Evolutionary conservation across 2,888 invertebrate species (phyloP), one percentile per base, ranked within the genome.

Genomic region (Vesta saturnalis): DNA sequence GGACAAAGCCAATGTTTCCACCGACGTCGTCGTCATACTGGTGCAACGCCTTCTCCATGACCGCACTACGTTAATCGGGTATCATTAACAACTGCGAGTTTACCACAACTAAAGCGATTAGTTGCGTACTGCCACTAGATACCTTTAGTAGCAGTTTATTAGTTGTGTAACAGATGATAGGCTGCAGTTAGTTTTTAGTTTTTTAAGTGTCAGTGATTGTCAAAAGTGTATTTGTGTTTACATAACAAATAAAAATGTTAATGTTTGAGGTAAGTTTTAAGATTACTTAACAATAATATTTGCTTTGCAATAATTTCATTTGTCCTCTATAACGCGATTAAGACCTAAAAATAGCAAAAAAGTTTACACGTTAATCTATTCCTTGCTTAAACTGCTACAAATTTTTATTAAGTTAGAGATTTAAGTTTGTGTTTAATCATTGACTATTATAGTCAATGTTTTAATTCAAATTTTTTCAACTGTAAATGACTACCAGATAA

Each of bases 221-320:
- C 16, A 43, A 43, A 52, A 21, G 12, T 19, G 10, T 10, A 21
- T 21, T 18, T 19, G 52, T 52, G 52, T 21, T n/a, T n/a, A n/a
- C n/a, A n/a, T n/a, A n/a, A n/a, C n/a, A 5, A 18, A 12, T 59
- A 46, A 72, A 65, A 56, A 74, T 74, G 74, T 67, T 74, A 60
- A 72, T 74, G 63, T 74, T 74, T 30, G 74, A 72, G 74, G 74
- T 74, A 59, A 67, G 74, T 70, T 64, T 18, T 46, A 4, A 18
- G 5, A 14, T 23, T 23, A 47, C 3, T 5, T 43, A 43, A 43
- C 14, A 14, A 18, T 15, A 30, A 30, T 30, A 6, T 30, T 10
- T 6, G 5, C 30, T 30, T 30, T 30, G 30, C 5, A 30, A 30
- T 6, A 30, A 30, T 30, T 30, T 10, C 10, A 30, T 30, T 30